phyloP scores from a whole-genome alignment of 2,797 vertebrate genomes.

The Spea hammondii region DNA sequence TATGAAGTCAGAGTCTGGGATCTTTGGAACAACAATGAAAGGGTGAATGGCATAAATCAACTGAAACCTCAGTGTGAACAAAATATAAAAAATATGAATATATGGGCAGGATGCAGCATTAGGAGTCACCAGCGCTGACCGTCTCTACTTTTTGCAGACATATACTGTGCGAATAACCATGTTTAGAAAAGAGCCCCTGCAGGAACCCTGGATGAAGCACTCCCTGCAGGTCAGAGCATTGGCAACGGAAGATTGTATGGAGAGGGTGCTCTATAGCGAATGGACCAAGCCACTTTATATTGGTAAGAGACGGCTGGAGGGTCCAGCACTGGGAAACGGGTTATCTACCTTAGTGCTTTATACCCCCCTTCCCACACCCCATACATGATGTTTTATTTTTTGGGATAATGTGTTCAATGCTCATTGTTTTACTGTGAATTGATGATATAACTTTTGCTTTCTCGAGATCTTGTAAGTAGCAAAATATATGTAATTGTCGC shows the following conservation, averaged over 20 bases:
- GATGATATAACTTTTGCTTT: not conserved
- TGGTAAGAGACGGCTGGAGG: not conserved
- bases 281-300: conserved; percentile 9
- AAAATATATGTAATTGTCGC: not conserved
- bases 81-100: no score
- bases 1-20: conserved; percentile 24
- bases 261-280: not conserved
- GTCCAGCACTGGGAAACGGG: no score
- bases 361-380: no score
- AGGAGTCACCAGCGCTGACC: not conserved
- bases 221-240: conserved; percentile 20
- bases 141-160: not conserved
- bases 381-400: no score
- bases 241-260: not conserved
- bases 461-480: not conserved
- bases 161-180: not conserved
- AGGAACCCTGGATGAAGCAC: not conserved
- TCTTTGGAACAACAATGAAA: not conserved
- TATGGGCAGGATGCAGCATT: not conserved
- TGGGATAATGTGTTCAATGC: no score
- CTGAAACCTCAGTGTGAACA: no score
- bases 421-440: no score
- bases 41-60: conserved; percentile 1
- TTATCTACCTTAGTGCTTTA: no score
- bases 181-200: not conserved